A percentile compares a stretch with the other conserved stretches of the same genome.
Conservation (phyloP, 2,888 invertebrate species). For the Beris morrisii region DNA sequence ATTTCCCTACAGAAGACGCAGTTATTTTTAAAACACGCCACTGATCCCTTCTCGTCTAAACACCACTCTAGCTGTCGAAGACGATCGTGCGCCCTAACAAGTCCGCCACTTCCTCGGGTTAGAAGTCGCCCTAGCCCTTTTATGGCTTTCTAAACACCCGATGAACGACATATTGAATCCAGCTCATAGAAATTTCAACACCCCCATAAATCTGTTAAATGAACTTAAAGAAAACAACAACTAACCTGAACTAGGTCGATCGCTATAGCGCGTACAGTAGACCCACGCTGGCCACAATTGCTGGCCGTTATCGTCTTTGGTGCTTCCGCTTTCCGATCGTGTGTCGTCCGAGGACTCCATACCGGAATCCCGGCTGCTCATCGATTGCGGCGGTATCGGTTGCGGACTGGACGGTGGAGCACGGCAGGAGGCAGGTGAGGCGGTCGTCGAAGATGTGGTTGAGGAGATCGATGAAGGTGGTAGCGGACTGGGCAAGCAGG, state of each 20-base stretch:
- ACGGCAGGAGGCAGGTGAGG: slow-evolving; percentile 43
- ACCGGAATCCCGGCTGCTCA: slow-evolving; percentile 53
- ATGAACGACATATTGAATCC: slow-evolving; percentile 20
- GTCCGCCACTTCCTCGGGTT: too few relatives aligned
- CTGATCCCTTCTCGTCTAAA: too few relatives aligned
- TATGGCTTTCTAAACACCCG: slow-evolving; percentile 22
- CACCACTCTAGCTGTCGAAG: too few relatives aligned
- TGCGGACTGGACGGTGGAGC: slow-evolving; percentile 48
- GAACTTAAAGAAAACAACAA: slow-evolving; percentile 40
- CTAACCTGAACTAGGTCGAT: slow-evolving; percentile 86
- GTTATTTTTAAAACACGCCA: slow-evolving; percentile 5
- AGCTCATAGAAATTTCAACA: slow-evolving; percentile 3
- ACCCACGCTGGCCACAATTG: slow-evolving; percentile 95
- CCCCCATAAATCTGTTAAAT: slow-evolving; percentile 13
- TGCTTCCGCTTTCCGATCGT: slow-evolving; percentile 53
- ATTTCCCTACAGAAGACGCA: neutral
- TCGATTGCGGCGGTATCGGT: slow-evolving; percentile 50
- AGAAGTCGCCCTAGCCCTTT: slow-evolving; percentile 1
- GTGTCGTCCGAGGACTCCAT: slow-evolving; percentile 57
- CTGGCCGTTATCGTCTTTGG: slow-evolving; percentile 52
- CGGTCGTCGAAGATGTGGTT: slow-evolving; percentile 43
- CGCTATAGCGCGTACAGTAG: slow-evolving; percentile 94
- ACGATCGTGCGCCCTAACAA: too few relatives aligned
- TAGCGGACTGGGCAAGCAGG: slow-evolving; percentile 42
- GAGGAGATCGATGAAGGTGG: slow-evolving; percentile 41